A percentile compares a stretch with the other conserved stretches of the same genome.
These are phyloP conservation scores for Buphagus erythrorhynchus DNA, from an alignment of 2,797 vertebrate species.

Conservation along the genomic window DNA sequence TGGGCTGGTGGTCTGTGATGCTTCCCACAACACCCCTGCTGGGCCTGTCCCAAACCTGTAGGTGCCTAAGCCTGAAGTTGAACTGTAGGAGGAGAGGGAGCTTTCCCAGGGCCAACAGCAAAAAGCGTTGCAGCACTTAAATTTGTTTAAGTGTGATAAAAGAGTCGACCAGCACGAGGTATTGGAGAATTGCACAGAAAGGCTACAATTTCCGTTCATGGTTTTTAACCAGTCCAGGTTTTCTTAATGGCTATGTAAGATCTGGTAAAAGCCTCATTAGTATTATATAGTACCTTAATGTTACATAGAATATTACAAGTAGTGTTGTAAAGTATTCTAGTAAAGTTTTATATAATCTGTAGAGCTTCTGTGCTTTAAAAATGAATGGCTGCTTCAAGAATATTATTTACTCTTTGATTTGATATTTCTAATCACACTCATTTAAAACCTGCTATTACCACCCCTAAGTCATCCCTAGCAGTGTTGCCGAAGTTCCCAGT, in stretches of 20 bases:
- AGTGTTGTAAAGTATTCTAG: neutral
- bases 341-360: neutral
- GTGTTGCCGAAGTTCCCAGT: neutral
- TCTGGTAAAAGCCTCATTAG: neutral
- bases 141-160: neutral
- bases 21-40: rapidly evolving
- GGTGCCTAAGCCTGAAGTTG: neutral
- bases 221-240: neutral
- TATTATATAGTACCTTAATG: neutral
- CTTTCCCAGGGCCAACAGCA: neutral
- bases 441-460: neutral
- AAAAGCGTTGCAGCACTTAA: neutral
- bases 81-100: neutral
- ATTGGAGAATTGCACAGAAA: neutral
- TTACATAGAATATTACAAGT: neutral
- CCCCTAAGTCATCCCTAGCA: neutral
- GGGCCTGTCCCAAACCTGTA: neutral
- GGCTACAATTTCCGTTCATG: neutral
- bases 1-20: neutral
- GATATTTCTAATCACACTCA: neutral
- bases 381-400: neutral
- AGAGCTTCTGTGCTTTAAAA: neutral
- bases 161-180: neutral
- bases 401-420: neutral
- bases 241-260: neutral